phyloP scores from a whole-genome alignment of 2,888 invertebrate genomes.

The Hemistola chrysoprasaria region DNA sequence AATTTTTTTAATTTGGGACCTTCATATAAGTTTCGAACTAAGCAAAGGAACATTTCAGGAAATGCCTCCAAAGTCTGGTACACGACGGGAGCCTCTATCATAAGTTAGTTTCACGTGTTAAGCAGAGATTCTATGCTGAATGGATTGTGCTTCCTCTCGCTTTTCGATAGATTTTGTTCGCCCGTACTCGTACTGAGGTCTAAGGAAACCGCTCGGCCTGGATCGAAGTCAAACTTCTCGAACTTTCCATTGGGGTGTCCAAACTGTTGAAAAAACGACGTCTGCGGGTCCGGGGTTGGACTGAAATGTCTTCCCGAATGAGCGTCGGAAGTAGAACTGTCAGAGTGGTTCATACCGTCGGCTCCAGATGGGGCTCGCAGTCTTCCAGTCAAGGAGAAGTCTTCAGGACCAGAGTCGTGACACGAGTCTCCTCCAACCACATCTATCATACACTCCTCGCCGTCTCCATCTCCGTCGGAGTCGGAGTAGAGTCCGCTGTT shows the following conservation, averaged over 20 bases:
- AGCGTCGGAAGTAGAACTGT: conserved; percentile 77
- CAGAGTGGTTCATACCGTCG: conserved; percentile 83
- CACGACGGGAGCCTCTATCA: conserved; percentile 59
- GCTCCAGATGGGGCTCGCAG: conserved; percentile 82
- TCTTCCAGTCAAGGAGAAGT: conserved; percentile 82
- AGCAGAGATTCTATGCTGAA: conserved; percentile 95
- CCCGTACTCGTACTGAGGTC: conserved; percentile 67
- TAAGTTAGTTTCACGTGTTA: conserved; percentile 84
- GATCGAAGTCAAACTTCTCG: conserved; percentile 77
- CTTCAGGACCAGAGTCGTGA: conserved; percentile 85
- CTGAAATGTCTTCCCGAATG: conserved; percentile 73
- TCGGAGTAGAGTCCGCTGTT: conserved; percentile 83
- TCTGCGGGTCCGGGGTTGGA: conserved; percentile 71
- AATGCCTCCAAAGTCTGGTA: conserved; percentile 49
- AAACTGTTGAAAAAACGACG: conserved; percentile 73
- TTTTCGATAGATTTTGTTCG: conserved; percentile 77
- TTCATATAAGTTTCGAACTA: conserved; percentile 23
- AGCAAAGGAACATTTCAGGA: conserved; percentile 63
- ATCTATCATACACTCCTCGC: conserved; percentile 90
- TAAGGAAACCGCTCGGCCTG: conserved; percentile 76
- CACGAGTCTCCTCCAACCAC: conserved; percentile 93
- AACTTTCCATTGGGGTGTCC: conserved; percentile 60
- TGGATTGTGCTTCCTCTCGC: conserved; percentile 87
- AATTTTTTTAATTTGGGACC: too few relatives aligned
- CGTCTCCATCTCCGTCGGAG: conserved; percentile 82